Evolutionary conservation across 2,888 invertebrate species (phyloP).

Genomic region (Salticus scenicus): DNA sequence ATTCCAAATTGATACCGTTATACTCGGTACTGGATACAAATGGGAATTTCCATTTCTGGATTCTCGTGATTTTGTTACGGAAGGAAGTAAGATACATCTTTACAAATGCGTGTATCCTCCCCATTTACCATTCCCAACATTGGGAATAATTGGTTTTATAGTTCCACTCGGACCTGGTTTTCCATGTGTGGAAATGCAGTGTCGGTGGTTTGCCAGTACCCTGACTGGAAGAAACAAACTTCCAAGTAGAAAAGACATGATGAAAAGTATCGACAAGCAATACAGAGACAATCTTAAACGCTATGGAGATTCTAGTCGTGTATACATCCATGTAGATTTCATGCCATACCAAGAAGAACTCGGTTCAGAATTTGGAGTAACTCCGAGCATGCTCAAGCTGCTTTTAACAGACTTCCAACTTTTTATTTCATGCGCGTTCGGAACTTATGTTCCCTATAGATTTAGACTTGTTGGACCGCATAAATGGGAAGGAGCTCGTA

Average conservation of each 20-base stretch:
- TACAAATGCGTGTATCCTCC: constrained; percentile 9
- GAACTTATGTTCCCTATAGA: background rate
- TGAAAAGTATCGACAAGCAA: background rate
- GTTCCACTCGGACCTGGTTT: background rate
- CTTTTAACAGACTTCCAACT: background rate
- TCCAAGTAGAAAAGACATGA: background rate
- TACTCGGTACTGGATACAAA: background rate
- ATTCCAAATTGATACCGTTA: background rate
- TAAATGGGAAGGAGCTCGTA: background rate
- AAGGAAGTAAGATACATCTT: background rate
- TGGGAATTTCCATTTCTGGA: background rate
- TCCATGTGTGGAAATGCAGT: background rate
- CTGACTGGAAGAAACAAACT: background rate
- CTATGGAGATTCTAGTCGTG: background rate
- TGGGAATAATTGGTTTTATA: background rate
- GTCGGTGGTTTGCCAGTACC: background rate
- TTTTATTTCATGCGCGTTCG: background rate
- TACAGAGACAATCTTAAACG: background rate
- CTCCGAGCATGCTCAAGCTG: background rate
- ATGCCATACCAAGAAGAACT: background rate
- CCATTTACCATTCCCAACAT: background rate
- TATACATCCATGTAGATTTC: background rate
- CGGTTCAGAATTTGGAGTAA: background rate
- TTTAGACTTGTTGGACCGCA: background rate
- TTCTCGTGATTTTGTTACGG: background rate